These are phyloP conservation scores for Malurus leucopterus DNA, from an alignment of 2,797 vertebrate genomes.

Conservation along the genomic window DNA sequence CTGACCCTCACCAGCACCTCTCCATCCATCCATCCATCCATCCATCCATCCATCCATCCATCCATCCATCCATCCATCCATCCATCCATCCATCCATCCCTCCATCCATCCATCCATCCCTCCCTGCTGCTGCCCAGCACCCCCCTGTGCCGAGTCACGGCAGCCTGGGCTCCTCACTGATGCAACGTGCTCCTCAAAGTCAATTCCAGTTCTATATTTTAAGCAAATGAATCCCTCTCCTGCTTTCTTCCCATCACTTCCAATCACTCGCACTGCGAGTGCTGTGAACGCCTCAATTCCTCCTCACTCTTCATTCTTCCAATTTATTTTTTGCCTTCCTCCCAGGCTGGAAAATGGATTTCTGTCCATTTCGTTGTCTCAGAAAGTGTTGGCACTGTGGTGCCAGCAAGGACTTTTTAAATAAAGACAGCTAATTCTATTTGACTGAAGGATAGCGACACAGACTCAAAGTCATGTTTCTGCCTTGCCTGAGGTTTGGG, in stretches of 20 bases:
- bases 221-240: background rate
- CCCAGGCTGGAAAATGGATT: constrained; percentile 41
- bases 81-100: background rate
- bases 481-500: background rate
- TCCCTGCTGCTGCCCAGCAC: background rate
- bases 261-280: background rate
- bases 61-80: too few species aligned
- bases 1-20: background rate
- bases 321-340: constrained; percentile 22
- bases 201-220: background rate
- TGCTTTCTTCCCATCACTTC: constrained; percentile 20
- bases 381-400: background rate
- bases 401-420: constrained; percentile 14
- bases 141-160: accelerated
- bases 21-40: too few species aligned
- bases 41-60: too few species aligned
- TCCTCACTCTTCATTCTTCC: constrained; percentile 39
- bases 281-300: constrained; percentile 9
- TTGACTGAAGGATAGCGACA: constrained; percentile 2
- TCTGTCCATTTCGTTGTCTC: constrained; percentile 25
- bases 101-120: background rate
- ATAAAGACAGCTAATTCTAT: constrained; percentile 41
- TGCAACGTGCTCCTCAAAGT: background rate
- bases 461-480: background rate
- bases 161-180: background rate